Evolutionary conservation across 2,113 vertebrate species (phyloP), one percentile per base, ranked within the genome.

Genomic region (Mustelus asterias): DNA sequence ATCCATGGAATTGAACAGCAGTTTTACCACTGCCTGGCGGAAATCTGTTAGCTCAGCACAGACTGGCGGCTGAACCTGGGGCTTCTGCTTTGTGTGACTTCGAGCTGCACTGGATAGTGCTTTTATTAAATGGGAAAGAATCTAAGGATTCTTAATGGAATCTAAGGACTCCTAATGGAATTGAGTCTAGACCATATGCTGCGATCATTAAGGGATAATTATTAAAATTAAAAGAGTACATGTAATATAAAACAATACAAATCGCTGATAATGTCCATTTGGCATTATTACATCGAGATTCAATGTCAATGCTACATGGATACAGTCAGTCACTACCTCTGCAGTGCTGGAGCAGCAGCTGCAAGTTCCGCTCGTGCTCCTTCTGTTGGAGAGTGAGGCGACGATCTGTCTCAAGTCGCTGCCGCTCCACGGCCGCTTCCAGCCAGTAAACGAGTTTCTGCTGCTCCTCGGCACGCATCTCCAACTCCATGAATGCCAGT

Each of bases 401-500:
- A 0, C 99, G 98, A 96, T 99, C 99, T 78, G 98, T 98, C 97
- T 99, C 99, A 14, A 99, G 97, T 48, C 98, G 98, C 96, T 99
- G 98, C 4, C 99, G 98, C 96, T 99, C 98, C 58, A 99, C 97
- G 0, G 99, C 99, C 0, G 97, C 98, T 97, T 99, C 98, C 97
- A 99, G 96, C 99, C 99, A 99, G 96, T 97, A 97, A 80, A 99
- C 98, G 96, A 99, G 97, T 96, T 97, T 97, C 97, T 99, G 98
- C 98, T 99, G 98, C 97, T 99, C 99, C 94, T 99, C 99, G 92
- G 98, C 97, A 65, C 99, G 98, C 98, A 99, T 98, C 97, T 99
- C 99, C 96, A 99, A 97, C 97, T 99, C 99, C 0, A 98, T 98
- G 96, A 99, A 98, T 14, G 98, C 98, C 0, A 99, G 97, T 96